Base-by-base conservation (phyloP, 1,140 invertebrate genomes). In the Bombus balteatus region DNA sequence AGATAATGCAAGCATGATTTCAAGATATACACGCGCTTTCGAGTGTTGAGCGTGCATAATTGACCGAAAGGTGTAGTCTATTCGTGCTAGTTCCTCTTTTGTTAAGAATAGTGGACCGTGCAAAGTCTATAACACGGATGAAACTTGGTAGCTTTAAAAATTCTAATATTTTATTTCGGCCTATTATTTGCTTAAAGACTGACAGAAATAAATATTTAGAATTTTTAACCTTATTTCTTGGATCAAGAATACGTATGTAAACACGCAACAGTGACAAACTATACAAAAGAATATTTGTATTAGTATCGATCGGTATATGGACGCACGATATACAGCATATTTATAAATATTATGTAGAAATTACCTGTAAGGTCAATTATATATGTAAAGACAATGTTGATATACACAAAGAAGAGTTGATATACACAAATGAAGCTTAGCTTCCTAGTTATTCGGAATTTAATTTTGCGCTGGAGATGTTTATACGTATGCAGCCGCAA, bases 1-100 rank as follows among this genome's bases (percentile, higher is more conserved):
- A 47, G 74, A 71, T 84, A 84, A 84, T 66, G 47, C 39, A 71
- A 78, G 59, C 82, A n/a, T 71, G 75, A 84, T 70, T 84, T 71
- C 25, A 37, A 83, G 74, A 57, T 78, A 41, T 75, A 75, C 41
- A 78, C 43, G 28, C 34, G 65, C 15, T 78, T 71, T 76, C 66
- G 28, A 83, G 41, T 39, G 28, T 66, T 39, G 32, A 28, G 6
- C 39, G n/a, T 12, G 22, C 37, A 41, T 84, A 78, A 84, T 79
- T 71, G 74, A 12, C n/a, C 70, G 37, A 73, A 62, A 62, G 28
- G 9, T 81, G n/a, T 37, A 41, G 65, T 41, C 47, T 37, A 59
- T 62, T 9, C n/a, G n/a, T 12, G 41, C n/a, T 59, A 2, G 37
- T 59, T 72, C 9, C 47, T 6, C 34, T 37, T 37, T 25, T 68